Percentiles rank a stretch among this genome's conserved stretches.
Evolutionary conservation across 2,888 invertebrate species (phyloP).

Genomic region (Brachypterus glaber): DNA sequence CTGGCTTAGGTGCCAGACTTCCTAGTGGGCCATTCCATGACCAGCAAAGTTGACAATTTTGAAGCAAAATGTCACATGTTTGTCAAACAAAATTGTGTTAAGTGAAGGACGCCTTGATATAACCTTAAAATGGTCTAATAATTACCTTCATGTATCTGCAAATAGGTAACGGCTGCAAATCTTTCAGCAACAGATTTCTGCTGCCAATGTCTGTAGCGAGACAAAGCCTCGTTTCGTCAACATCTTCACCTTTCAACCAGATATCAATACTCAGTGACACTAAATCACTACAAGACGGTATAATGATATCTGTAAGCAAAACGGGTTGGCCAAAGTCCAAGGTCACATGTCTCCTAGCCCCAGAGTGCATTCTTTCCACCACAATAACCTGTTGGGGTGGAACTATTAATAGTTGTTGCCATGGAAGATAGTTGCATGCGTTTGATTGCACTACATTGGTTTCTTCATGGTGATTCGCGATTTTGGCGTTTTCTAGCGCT

Average conservation of each 20-base stretch:
- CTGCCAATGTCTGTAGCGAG: slow-evolving; percentile 81
- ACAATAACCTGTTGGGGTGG: slow-evolving; percentile 78
- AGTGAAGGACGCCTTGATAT: background rate
- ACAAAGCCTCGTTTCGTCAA: slow-evolving; percentile 74
- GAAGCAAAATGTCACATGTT: too few relatives aligned
- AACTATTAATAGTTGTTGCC: slow-evolving; percentile 52
- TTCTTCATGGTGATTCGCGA: too few relatives aligned
- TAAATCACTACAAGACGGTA: slow-evolving; percentile 71
- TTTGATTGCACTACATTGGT: too few relatives aligned
- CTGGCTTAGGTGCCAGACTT: too few relatives aligned
- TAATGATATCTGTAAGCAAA: slow-evolving; percentile 74
- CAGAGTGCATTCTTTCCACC: slow-evolving; percentile 88
- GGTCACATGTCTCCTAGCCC: slow-evolving; percentile 84
- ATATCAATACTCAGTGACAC: slow-evolving; percentile 82
- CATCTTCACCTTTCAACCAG: slow-evolving; percentile 81
- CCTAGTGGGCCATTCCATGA: too few relatives aligned
- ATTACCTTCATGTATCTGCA: slow-evolving; percentile 80
- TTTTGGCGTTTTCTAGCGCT: slow-evolving; percentile 10
- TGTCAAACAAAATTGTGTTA: too few relatives aligned
- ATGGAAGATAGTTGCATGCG: slow-evolving; percentile 21
- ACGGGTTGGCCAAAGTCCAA: slow-evolving; percentile 84
- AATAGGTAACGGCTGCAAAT: slow-evolving; percentile 82
- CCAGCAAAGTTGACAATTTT: too few relatives aligned
- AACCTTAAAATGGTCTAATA: slow-evolving; percentile 9
- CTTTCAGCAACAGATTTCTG: slow-evolving; percentile 75